phyloP scores from a whole-genome alignment of 2,113 vertebrate species.

The Lipophrys pholis region DNA sequence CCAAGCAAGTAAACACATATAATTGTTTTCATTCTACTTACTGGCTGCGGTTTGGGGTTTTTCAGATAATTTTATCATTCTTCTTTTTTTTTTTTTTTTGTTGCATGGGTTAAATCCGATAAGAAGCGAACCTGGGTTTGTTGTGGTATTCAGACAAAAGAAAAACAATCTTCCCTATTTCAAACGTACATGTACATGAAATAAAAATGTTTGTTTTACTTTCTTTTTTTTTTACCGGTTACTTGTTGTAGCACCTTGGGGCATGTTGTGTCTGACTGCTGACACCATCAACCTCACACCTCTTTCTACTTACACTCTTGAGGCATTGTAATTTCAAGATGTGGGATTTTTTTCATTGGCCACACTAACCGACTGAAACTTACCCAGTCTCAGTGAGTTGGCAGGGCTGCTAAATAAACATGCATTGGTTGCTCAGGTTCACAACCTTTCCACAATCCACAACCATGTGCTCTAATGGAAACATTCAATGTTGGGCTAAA shows the following conservation, averaged over 20 bases:
- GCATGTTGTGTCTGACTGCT: conserved; percentile 37
- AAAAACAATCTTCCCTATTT: neutral
- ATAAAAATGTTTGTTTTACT: neutral
- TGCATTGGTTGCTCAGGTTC: conserved; percentile 76
- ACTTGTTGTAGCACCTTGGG: conserved; percentile 4
- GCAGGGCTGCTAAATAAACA: conserved; percentile 78
- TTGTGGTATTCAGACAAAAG: neutral
- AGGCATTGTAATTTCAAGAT: conserved; percentile 60
- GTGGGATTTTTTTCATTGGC: conserved; percentile 42
- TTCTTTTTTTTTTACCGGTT: neutral
- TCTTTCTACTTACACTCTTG: conserved; percentile 39
- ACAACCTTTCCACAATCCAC: conserved; percentile 71
- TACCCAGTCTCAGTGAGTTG: conserved; percentile 54
- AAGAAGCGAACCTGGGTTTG: neutral
- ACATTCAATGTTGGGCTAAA: conserved; percentile 66
- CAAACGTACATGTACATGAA: neutral
- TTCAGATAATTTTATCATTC: neutral
- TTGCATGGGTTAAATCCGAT: neutral
- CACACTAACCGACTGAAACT: conserved; percentile 61
- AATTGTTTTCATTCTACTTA: neutral
- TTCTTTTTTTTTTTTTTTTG: neutral
- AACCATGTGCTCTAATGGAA: conserved; percentile 74
- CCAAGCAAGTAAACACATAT: conserved; percentile 15
- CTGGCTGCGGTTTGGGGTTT: neutral
- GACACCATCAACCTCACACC: conserved; percentile 48